Percentiles rank a stretch among this genome's conserved stretches.
phyloP scores from a whole-genome alignment of 2,113 vertebrate genomes.

The Amphiprion ocellaris region DNA sequence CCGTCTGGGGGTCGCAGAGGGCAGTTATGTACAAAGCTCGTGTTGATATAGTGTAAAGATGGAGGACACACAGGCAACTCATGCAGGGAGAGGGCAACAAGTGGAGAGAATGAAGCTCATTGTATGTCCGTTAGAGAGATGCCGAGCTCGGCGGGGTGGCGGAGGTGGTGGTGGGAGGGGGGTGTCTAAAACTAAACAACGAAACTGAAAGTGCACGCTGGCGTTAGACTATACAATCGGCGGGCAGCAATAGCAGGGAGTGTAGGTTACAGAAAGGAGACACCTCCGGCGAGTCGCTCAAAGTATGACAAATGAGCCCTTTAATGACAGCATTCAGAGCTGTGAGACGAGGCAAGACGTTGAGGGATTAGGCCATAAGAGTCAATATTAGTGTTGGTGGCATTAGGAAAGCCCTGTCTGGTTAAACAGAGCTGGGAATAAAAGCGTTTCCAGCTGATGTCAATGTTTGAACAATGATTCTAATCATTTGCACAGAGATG shows the following conservation, averaged over 20 bases:
- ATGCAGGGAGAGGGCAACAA: constrained; percentile 73
- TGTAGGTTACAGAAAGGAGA: constrained; percentile 37
- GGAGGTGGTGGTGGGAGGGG: constrained; percentile 11
- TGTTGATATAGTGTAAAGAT: constrained; percentile 80
- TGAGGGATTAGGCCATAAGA: constrained; percentile 78
- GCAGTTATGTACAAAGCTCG: constrained; percentile 74
- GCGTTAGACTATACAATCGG: constrained; percentile 64
- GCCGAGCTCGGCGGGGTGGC: constrained; percentile 36
- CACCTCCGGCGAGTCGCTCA: constrained; percentile 52
- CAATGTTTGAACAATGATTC: constrained; percentile 83
- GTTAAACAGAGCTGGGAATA: constrained; percentile 74
- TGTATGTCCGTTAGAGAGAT: constrained; percentile 67
- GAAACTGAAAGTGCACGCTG: constrained; percentile 51
- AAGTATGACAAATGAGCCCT: constrained; percentile 81
- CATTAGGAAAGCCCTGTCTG: constrained; percentile 75
- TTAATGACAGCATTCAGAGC: constrained; percentile 72
- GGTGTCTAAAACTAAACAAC: constrained; percentile 54
- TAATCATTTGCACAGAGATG: constrained; percentile 80
- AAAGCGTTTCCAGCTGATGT: constrained; percentile 81
- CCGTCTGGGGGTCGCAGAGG: constrained; percentile 60
- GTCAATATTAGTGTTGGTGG: constrained; percentile 83
- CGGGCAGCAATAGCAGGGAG: constrained; percentile 20
- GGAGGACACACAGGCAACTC: constrained; percentile 70
- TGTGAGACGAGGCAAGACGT: constrained; percentile 74
- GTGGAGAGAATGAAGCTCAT: constrained; percentile 75